Evolutionary conservation across 2,888 invertebrate genomes (phyloP), one percentile per base, ranked within the genome.

Genomic region (Pachydiplax longipennis): DNA sequence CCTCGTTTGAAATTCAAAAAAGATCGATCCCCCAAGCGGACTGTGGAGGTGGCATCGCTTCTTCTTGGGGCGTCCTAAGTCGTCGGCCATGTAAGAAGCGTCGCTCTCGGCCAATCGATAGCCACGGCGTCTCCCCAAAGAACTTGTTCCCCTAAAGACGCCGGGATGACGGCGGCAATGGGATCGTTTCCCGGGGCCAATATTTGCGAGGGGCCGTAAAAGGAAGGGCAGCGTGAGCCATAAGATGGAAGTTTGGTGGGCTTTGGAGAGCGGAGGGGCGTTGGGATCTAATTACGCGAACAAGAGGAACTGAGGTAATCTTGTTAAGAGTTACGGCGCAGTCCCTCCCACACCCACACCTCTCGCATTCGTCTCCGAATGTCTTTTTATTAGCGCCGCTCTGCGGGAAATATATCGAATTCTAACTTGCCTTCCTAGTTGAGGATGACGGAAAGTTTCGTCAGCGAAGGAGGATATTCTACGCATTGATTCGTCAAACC

Each of bases 231-330:
- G 87, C 82, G 44, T 82, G 82, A 82, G 87, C 87, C 40, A 37
- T 87, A 87, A 87, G 87, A 87, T 87, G 87, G 87, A 87, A 87
- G 87, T 87, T 87, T 87, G 37, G 87, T 40, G 61, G 37, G 87
- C 87, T 87, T 87, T 65, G 40, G 87, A 18, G 61, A 37, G 73
- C 15, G 37, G 37, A 61, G 35, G 87, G 58, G 37, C 61, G 58
- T n/a, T 37, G 87, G 87, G 87, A 87, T 87, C 87, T 87, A 87
- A 87, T 87, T 87, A 87, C 87, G 61, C 58, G 87, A 87, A 87
- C 87, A 87, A 87, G 87, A 87, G 87, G 87, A 87, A 87, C 87
- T 65, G 87, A 87, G 87, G 87, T 87, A 87, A 87, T 87, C 87
- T 87, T 87, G 87, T 87, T 87, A 87, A 87, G 87, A 87, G 87